A percentile compares a stretch with the other conserved stretches of the same genome.
Conservation (phyloP, 2,797 vertebrate species). For the Alfaro cultratus region DNA sequence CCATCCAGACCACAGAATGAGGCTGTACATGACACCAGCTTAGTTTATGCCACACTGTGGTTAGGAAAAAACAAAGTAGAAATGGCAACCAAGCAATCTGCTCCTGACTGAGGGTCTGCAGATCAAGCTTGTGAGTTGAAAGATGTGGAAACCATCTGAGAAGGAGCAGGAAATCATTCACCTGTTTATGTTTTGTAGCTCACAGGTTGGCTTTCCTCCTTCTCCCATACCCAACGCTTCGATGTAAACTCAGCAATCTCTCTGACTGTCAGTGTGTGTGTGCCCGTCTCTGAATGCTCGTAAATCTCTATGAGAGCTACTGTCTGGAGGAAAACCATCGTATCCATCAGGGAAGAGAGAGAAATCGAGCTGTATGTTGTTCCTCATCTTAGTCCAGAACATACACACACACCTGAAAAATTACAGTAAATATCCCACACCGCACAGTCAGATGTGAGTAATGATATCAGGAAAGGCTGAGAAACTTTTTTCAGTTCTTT, state of each 20-base stretch:
- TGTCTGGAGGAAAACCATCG: conserved; percentile 62
- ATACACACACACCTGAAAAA: conserved; percentile 24
- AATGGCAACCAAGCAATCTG: conserved; percentile 52
- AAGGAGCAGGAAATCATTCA: conserved; percentile 68
- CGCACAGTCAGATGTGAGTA: conserved; percentile 34
- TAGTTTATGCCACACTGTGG: conserved; percentile 52
- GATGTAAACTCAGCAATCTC: conserved; percentile 50
- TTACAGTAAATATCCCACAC: conserved; percentile 35
- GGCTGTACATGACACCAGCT: conserved; percentile 69
- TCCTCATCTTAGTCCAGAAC: neutral
- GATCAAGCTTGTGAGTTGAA: conserved; percentile 43
- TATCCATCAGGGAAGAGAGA: conserved; percentile 61
- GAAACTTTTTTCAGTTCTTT: neutral
- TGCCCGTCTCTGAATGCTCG: conserved; percentile 41
- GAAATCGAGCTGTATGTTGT: conserved; percentile 41
- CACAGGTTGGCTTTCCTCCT: conserved; percentile 52
- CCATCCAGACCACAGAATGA: conserved; percentile 59
- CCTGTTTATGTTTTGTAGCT: conserved; percentile 70
- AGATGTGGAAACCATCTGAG: conserved; percentile 66
- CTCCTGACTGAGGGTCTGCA: conserved; percentile 51
- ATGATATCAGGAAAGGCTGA: conserved; percentile 49
- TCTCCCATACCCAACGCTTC: conserved; percentile 29
- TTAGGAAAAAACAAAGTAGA: conserved; percentile 52
- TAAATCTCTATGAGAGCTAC: conserved; percentile 69
- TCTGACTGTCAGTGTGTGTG: conserved; percentile 43